phyloP scores from a whole-genome alignment of 64 coral and sea anemone species.

The Porites lutea region DNA sequence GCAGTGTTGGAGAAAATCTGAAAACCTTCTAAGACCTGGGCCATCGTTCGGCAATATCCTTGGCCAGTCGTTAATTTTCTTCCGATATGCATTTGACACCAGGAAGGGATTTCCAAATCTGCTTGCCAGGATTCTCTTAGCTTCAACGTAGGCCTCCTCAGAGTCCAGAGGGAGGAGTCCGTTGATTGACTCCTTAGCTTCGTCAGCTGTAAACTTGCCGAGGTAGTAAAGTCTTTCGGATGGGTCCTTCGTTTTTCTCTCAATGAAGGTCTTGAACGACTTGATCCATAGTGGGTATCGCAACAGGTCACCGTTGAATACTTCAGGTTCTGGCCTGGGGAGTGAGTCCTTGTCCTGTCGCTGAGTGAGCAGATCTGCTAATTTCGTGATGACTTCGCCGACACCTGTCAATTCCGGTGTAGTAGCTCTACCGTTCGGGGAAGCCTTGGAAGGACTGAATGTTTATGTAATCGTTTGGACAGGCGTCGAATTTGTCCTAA shows the following conservation, averaged over 20 bases:
- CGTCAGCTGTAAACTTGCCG: constrained; percentile 32
- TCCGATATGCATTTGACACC: constrained; percentile 16
- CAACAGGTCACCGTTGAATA: constrained; percentile 63
- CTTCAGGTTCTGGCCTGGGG: constrained; percentile 48
- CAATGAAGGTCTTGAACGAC: constrained; percentile 66
- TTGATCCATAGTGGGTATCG: constrained; percentile 71
- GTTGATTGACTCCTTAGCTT: constrained; percentile 55
- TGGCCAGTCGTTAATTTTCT: neutral
- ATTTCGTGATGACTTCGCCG: too few relatives aligned
- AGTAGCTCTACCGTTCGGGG: too few relatives aligned
- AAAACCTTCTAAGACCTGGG: neutral
- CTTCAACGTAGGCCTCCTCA: constrained; percentile 38
- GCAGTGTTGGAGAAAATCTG: neutral
- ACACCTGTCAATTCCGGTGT: too few relatives aligned
- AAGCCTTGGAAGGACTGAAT: too few relatives aligned
- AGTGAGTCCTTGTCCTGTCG: constrained; percentile 39
- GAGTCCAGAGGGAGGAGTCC: constrained; percentile 16
- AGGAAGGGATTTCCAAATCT: neutral
- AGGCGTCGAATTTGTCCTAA: too few relatives aligned
- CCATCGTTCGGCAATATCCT: constrained; percentile 9
- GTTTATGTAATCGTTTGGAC: too few relatives aligned
- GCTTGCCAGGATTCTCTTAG: neutral
- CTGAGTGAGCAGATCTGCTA: constrained; percentile 32
- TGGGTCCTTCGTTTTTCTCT: constrained; percentile 23
- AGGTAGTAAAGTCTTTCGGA: constrained; percentile 66